Percentiles rank a stretch among this genome's conserved stretches.
phyloP scores from a whole-genome alignment of 2,797 vertebrate genomes.

The Eutrigla gurnardus region DNA sequence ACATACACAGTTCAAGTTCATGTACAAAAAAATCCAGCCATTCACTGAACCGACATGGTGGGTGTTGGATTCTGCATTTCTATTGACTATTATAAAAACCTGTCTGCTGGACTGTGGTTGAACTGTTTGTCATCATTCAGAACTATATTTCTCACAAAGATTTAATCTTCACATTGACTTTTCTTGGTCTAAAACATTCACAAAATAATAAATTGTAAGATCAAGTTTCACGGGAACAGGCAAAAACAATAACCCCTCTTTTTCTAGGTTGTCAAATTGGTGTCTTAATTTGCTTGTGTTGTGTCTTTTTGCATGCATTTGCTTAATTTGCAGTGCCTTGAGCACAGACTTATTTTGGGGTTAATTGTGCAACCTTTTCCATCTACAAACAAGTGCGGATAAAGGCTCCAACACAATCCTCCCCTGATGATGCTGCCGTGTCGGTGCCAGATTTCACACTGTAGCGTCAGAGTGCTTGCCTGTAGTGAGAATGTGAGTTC shows the following conservation, averaged over 20 bases:
- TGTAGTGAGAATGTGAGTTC: slow-evolving; percentile 94
- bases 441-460: slow-evolving; percentile 61
- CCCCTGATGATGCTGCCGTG: slow-evolving; percentile 9
- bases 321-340: not conserved
- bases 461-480: slow-evolving; percentile 77
- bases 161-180: not conserved
- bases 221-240: not conserved
- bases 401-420: slow-evolving; percentile 20
- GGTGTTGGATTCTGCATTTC: slow-evolving; percentile 1
- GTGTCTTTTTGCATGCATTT: not conserved
- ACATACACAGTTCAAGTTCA: not conserved
- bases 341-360: not conserved
- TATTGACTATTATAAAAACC: not conserved
- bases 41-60: slow-evolving; percentile 7
- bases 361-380: no score
- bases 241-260: no score
- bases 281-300: not conserved
- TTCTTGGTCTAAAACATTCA: slow-evolving; percentile 14
- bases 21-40: not conserved
- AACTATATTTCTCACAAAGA: slow-evolving; percentile 1
- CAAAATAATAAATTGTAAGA: slow-evolving; percentile 4
- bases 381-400: not conserved
- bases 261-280: not conserved
- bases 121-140: slow-evolving; percentile 13
- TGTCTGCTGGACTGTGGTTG: slow-evolving; percentile 1